phyloP scores from a whole-genome alignment of 2,113 vertebrate species.

The Chionomys nivalis region DNA sequence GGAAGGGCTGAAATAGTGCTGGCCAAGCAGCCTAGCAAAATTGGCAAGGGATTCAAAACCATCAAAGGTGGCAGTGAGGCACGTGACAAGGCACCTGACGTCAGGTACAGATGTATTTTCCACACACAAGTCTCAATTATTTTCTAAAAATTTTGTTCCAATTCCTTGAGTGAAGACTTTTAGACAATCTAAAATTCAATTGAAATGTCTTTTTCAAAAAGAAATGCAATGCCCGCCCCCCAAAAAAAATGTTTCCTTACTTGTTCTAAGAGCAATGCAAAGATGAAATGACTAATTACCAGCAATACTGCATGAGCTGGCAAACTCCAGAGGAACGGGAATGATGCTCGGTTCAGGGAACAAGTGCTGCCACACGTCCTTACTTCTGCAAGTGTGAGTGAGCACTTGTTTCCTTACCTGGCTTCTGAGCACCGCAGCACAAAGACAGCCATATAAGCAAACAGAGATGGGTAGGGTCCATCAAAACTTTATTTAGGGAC shows the following conservation, averaged over 20 bases:
- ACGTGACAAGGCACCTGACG: neutral
- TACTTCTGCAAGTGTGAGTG: neutral
- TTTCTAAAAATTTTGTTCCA: neutral
- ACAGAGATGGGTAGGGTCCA: neutral
- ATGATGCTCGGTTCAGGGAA: neutral
- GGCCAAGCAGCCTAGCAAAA: neutral
- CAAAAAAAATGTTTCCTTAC: neutral
- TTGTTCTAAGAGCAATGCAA: neutral
- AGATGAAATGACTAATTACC: neutral
- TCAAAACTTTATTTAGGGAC: neutral
- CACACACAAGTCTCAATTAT: neutral
- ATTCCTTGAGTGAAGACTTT: neutral
- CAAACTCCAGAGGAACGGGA: neutral
- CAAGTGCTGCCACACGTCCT: neutral
- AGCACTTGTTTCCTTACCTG: neutral
- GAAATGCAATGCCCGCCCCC: neutral
- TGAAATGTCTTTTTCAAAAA: neutral
- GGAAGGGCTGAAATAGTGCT: neutral
- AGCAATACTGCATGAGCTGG: neutral
- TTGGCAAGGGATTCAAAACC: neutral
- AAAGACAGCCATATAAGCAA: neutral
- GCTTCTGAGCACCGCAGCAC: neutral
- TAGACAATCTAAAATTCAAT: neutral
- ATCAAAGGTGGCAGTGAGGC: no score
- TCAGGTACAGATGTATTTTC: neutral